phyloP scores from a whole-genome alignment of 2,888 invertebrate species.

The Ernsta delagoae region DNA sequence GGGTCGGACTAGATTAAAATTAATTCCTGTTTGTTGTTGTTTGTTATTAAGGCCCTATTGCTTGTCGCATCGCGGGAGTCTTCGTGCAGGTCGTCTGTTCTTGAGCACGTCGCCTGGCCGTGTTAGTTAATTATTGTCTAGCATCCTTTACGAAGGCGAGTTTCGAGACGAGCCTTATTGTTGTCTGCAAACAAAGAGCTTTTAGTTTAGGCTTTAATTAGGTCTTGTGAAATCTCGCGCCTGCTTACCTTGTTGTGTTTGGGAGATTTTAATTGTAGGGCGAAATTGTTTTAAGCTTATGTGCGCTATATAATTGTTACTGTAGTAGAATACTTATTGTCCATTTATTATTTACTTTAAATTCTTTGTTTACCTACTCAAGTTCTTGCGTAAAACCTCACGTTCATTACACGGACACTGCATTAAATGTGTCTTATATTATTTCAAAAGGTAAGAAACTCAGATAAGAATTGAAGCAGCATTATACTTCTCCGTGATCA shows the following conservation, averaged over 20 bases:
- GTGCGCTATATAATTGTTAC: background rate
- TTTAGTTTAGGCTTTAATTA: conserved; percentile 35
- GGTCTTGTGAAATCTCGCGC: conserved; percentile 27
- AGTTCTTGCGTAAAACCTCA: too few species aligned
- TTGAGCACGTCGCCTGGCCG: conserved; percentile 33
- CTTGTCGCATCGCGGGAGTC: background rate
- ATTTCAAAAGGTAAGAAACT: too few species aligned
- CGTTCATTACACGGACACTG: too few species aligned
- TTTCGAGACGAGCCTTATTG: conserved; percentile 30
- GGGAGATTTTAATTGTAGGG: conserved; percentile 20
- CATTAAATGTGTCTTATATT: too few species aligned
- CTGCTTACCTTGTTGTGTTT: conserved; percentile 18
- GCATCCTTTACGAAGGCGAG: conserved; percentile 34
- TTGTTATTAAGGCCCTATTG: background rate
- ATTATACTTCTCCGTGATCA: background rate
- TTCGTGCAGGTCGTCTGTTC: conserved; percentile 27
- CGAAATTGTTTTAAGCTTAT: background rate
- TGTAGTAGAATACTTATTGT: too few species aligned
- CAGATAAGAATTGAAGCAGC: too few species aligned
- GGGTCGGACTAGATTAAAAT: too few species aligned
- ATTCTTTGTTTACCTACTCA: too few species aligned
- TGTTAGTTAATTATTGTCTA: conserved; percentile 37
- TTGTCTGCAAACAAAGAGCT: conserved; percentile 35
- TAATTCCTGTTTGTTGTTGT: too few species aligned
- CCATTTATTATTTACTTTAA: too few species aligned